phyloP scores from a whole-genome alignment of 2,113 vertebrate species.

The Nibea coibor region DNA sequence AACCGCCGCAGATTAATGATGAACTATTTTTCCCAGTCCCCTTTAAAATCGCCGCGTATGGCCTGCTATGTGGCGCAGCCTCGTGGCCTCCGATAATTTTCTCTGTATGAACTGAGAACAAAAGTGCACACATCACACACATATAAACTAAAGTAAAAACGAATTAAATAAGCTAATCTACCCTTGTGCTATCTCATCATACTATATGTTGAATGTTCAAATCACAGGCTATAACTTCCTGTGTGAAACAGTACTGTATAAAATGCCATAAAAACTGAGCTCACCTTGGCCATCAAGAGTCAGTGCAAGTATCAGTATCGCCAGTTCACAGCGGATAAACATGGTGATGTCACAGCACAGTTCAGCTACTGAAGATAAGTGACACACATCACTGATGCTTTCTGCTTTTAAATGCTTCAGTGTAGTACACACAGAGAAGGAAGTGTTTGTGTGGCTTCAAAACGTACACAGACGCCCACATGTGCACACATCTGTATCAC shows the following conservation, averaged over 20 bases:
- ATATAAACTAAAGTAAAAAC: not conserved
- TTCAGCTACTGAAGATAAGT: conserved; percentile 17
- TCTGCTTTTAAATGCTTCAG: conserved; percentile 11
- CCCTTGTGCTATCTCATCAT: not conserved
- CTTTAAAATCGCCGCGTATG: conserved; percentile 72
- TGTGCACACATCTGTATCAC: not conserved
- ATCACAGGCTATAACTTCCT: not conserved
- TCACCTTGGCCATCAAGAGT: conserved; percentile 62
- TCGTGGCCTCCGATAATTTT: conserved; percentile 56
- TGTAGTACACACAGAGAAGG: not conserved
- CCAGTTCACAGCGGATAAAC: conserved; percentile 21
- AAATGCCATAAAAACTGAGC: not conserved
- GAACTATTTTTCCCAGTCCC: accelerated
- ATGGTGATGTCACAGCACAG: conserved; percentile 45
- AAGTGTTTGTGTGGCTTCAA: not conserved
- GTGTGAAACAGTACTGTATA: not conserved
- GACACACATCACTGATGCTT: not conserved
- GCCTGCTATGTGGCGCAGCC: conserved; percentile 55
- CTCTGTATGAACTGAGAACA: conserved; percentile 18
- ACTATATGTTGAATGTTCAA: not conserved
- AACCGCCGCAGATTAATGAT: conserved; percentile 46
- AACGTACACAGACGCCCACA: not conserved
- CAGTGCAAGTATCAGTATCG: conserved; percentile 36
- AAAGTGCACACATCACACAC: not conserved
- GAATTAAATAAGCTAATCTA: not conserved